phyloP scores from a whole-genome alignment of 2,113 vertebrate genomes.

The Trichomycterus rosablanca region DNA sequence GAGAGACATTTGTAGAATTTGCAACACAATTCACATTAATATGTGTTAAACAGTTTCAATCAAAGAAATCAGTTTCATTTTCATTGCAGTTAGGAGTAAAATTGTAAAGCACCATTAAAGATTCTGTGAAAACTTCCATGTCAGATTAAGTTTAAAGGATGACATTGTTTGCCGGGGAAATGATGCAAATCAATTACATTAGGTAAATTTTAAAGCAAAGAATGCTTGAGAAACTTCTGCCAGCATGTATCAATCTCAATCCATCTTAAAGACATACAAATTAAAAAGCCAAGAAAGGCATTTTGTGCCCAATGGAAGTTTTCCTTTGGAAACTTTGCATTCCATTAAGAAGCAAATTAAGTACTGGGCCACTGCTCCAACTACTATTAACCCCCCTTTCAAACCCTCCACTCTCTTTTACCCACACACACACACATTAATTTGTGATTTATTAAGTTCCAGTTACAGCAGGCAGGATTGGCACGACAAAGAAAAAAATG shows the following conservation, averaged over 20 bases:
- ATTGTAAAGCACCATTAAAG: constrained; percentile 4
- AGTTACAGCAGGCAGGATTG: constrained; percentile 47
- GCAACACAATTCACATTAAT: background rate
- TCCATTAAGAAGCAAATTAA: constrained; percentile 70
- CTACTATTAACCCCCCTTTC: constrained; percentile 32
- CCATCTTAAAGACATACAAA: constrained; percentile 51
- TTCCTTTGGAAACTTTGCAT: constrained; percentile 68
- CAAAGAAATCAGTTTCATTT: background rate
- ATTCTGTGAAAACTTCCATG: constrained; percentile 32
- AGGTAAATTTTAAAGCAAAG: constrained; percentile 44
- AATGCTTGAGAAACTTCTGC: constrained; percentile 55
- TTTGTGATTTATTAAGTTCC: constrained; percentile 68
- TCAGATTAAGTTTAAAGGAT: constrained; percentile 56
- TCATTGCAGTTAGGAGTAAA: background rate
- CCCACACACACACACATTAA: constrained; percentile 42
- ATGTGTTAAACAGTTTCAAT: background rate
- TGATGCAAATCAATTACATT: constrained; percentile 58
- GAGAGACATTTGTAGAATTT: too few relatives aligned
- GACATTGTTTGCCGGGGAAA: constrained; percentile 58
- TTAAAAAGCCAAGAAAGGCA: constrained; percentile 65
- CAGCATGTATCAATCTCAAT: constrained; percentile 70
- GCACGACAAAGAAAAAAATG: constrained; percentile 23
- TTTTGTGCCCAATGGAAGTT: constrained; percentile 70
- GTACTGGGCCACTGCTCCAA: constrained; percentile 57
- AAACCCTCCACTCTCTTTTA: constrained; percentile 21